Conservation (phyloP, 2,113 vertebrate species). For the Psammodynastes pulverulentus region DNA sequence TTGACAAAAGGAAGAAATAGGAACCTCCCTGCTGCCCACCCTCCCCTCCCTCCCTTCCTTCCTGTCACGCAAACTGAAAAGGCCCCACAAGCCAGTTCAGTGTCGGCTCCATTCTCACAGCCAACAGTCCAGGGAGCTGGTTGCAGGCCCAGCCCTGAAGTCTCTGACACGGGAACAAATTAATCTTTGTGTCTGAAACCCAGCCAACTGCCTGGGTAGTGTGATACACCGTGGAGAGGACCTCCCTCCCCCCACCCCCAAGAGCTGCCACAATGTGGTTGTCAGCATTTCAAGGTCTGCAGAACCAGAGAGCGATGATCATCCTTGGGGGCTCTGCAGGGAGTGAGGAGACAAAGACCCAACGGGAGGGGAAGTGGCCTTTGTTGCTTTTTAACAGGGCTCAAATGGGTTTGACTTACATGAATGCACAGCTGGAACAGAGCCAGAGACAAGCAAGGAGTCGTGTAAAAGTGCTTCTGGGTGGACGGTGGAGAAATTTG, state of each 20-base stretch:
- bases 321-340: background rate
- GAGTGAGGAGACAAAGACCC: background rate
- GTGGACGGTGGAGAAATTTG: background rate
- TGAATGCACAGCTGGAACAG: background rate
- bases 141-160: background rate
- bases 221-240: background rate
- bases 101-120: background rate
- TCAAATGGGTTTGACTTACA: background rate
- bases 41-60: background rate
- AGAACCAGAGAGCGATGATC: background rate
- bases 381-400: background rate
- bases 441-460: background rate
- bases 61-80: background rate
- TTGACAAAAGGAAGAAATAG: background rate
- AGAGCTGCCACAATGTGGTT: background rate
- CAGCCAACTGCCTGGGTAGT: background rate
- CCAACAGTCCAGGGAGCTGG: background rate
- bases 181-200: background rate
- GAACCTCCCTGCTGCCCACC: background rate
- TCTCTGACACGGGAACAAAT: background rate
- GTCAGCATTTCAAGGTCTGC: background rate
- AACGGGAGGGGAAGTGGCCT: background rate
- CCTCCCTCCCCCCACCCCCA: background rate
- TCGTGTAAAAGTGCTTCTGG: background rate
- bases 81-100: background rate